Base-by-base conservation (phyloP, 2,888 invertebrate species). In the Protonemura montana region DNA sequence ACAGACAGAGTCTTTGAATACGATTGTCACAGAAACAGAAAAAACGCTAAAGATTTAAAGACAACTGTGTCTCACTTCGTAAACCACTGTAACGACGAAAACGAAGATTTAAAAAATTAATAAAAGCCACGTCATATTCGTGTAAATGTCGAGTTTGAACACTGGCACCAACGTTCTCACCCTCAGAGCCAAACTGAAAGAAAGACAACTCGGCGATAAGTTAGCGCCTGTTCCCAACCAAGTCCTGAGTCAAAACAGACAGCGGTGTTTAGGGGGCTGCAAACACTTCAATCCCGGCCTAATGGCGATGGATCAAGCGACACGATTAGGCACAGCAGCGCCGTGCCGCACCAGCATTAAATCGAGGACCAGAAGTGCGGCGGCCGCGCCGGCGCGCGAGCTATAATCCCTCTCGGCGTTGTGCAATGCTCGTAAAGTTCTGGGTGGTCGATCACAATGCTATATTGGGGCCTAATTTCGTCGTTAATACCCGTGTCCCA, bases 391-490 rank as follows among this genome's bases (percentile, higher is more conserved):
- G n/a, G n/a, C n/a, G n/a, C n/a, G n/a, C n/a, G n/a, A 76, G 78
- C 78, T 2, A 78, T 78, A 78, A 78, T 78, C 78, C 78, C 78
- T 78, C 13, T 26, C 78, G 78, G 78, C 78, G 78, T 78, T 26
- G 28, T 78, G 27, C 78, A 78, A 5, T 78, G 78, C 78, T 78
- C 78, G 28, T 78, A 78, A 78, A 78, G 78, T 78, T 25, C 78
- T 78, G 78, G 78, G 78, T 78, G 78, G 78, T 78, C 78, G 78
- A 78, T 78, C 78, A 78, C 78, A 78, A 5, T 78, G 78, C 16
- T 78, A 78, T 78, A 78, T 78, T 27, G 16, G 21, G 16, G 2
- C 13, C 59, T 7, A 7, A 13, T 35, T 35, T 6, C 10, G 35
- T 59, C 7, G 59, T 78, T 78, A 78, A 78, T 78, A 78, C 78